Percentiles rank a stretch among this genome's conserved stretches.
Conservation (phyloP, 2,888 invertebrate species). For the Hylaea fasciaria region DNA sequence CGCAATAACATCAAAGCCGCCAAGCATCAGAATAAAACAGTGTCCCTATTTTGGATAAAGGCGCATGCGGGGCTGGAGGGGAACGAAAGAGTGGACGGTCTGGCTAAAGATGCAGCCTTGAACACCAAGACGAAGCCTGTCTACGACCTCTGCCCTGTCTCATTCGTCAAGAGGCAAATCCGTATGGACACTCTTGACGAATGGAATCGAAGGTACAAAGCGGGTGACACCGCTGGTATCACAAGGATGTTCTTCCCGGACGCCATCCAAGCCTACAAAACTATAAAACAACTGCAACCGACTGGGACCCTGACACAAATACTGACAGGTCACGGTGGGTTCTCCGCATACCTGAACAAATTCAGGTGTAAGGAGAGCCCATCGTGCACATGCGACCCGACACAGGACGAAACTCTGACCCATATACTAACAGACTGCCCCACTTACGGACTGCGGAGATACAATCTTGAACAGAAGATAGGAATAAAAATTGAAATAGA, state of each 20-base stretch:
- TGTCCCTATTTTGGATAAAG: conserved; percentile 37
- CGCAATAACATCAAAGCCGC: too few species aligned
- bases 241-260: conserved; percentile 36
- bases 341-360: conserved; percentile 20
- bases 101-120: conserved; percentile 34
- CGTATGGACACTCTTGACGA: conserved; percentile 27
- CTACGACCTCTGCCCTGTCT: conserved; percentile 20
- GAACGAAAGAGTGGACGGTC: conserved; percentile 35
- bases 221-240: conserved; percentile 1
- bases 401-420: background rate
- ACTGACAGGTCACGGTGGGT: conserved; percentile 33
- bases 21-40: background rate
- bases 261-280: conserved; percentile 7
- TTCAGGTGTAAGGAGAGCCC: conserved; percentile 33
- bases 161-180: conserved; percentile 30
- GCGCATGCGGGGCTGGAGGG: conserved; percentile 36
- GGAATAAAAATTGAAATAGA: background rate
- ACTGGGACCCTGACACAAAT: conserved; percentile 1
- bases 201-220: conserved; percentile 10
- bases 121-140: conserved; percentile 17
- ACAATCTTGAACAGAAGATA: background rate
- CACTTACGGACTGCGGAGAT: background rate
- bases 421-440: conserved; percentile 27
- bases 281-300: background rate
- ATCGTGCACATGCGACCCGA: conserved; percentile 34